A percentile compares a stretch with the other conserved stretches of the same genome.
phyloP scores from a whole-genome alignment of 2,113 vertebrate genomes.

The Chionomys nivalis region DNA sequence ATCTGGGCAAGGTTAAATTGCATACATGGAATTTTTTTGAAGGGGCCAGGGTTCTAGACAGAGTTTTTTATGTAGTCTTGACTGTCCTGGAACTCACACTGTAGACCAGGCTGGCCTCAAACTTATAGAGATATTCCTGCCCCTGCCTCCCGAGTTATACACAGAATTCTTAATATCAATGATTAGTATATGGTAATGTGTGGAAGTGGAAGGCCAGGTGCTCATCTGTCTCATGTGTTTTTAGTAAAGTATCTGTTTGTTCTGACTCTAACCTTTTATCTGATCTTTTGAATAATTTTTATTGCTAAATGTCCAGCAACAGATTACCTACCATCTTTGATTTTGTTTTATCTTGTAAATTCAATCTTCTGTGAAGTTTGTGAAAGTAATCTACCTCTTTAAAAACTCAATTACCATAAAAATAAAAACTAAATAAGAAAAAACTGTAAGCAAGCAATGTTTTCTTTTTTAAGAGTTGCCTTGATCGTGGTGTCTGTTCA shows the following conservation, averaged over 20 bases:
- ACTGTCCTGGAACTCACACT: not conserved
- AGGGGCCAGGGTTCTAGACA: not conserved
- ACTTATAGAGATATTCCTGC: not conserved
- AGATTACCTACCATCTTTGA: not conserved
- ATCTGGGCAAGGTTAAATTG: not conserved
- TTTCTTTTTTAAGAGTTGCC: not conserved
- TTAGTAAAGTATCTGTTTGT: not conserved
- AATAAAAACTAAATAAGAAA: not conserved
- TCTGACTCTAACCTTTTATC: not conserved
- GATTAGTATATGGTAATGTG: not conserved
- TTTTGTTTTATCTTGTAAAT: not conserved
- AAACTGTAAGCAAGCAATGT: not conserved
- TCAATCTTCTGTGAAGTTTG: not conserved
- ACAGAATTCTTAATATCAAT: not conserved
- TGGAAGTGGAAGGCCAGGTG: not conserved
- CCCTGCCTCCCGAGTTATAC: not conserved
- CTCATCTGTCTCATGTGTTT: not conserved
- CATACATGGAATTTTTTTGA: not conserved
- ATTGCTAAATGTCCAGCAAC: not conserved
- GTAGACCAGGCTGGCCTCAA: not conserved
- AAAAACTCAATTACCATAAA: not conserved
- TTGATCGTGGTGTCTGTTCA: not conserved
- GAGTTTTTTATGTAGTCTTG: not conserved
- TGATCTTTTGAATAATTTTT: not conserved
- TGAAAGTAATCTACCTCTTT: not conserved